A percentile compares a stretch with the other conserved stretches of the same genome.
Evolutionary conservation across 1,140 invertebrate species (phyloP).

Genomic region (Brachionus rubens): DNA sequence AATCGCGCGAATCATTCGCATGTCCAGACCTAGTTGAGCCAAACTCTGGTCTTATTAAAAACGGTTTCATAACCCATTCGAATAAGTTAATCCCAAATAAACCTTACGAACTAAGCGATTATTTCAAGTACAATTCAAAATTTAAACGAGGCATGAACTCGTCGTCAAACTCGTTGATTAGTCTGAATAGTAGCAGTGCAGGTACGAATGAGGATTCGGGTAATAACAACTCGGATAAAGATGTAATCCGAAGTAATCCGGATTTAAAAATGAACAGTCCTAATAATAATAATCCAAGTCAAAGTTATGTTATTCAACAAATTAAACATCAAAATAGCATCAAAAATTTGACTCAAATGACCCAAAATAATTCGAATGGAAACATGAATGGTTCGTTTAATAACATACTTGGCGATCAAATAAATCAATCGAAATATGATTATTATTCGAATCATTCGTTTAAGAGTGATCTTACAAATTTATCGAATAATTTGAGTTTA

Average conservation of each 20-base stretch:
- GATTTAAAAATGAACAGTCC: slow-evolving; percentile 28
- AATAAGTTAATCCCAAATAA: neutral
- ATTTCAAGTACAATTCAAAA: slow-evolving; percentile 12
- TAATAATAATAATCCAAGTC: neutral
- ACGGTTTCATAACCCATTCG: slow-evolving; percentile 4
- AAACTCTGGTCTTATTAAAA: slow-evolving; percentile 15
- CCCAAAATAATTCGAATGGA: neutral
- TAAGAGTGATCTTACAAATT: slow-evolving; percentile 21
- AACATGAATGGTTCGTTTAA: neutral
- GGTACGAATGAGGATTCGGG: slow-evolving; percentile 29
- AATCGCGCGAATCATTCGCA: neutral
- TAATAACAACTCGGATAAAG: slow-evolving; percentile 36
- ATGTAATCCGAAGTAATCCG: slow-evolving; percentile 32
- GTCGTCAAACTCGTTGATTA: slow-evolving; percentile 37
- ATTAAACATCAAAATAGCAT: slow-evolving; percentile 2
- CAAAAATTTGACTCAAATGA: neutral
- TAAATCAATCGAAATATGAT: neutral
- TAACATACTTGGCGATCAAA: neutral
- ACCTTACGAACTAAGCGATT: slow-evolving; percentile 12
- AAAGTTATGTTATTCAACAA: neutral
- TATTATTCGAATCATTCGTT: slow-evolving; percentile 34
- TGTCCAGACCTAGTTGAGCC: slow-evolving; percentile 23
- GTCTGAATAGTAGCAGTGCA: slow-evolving; percentile 41
- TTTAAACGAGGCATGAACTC: slow-evolving; percentile 39
- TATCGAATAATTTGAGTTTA: slow-evolving; percentile 34